Evolutionary conservation across 2,113 vertebrate genomes (phyloP).

Genomic region (Sinocyclocheilus grahami): DNA sequence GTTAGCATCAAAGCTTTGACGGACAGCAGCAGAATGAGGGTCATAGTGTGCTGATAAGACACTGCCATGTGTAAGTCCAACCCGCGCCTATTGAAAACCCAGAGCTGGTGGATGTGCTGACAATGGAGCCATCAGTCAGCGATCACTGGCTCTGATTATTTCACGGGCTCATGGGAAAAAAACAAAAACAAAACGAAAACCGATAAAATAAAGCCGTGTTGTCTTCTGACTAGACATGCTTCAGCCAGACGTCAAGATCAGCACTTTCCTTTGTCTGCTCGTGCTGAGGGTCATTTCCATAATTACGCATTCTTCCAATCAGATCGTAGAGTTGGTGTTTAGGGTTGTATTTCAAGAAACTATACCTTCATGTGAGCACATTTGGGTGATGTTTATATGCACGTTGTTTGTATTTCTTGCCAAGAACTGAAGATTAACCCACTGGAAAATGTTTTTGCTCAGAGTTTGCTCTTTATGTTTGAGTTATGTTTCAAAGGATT

Average conservation of each 20-base stretch:
- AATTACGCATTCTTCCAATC: background rate
- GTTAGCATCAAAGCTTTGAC: constrained; percentile 18
- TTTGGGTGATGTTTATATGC: background rate
- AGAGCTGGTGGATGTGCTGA: background rate
- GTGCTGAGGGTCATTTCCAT: background rate
- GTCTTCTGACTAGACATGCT: constrained; percentile 5
- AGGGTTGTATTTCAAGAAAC: background rate
- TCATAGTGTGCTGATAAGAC: constrained; percentile 23
- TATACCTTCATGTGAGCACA: background rate
- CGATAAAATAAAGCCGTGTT: constrained; percentile 9
- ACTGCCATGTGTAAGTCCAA: background rate
- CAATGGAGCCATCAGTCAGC: constrained; percentile 20
- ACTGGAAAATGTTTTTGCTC: background rate
- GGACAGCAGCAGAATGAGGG: constrained; percentile 33
- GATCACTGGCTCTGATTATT: background rate
- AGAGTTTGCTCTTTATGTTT: background rate
- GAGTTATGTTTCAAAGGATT: background rate
- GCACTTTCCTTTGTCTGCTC: background rate
- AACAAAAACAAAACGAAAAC: constrained; percentile 4
- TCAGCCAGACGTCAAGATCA: constrained; percentile 17
- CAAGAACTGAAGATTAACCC: background rate
- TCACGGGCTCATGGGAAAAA: background rate
- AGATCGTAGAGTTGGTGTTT: background rate
- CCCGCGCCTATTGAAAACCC: constrained; percentile 9
- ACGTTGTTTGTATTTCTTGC: background rate